Evolutionary conservation across 2,113 vertebrate genomes (phyloP).

Genomic region (Noturus placidus): DNA sequence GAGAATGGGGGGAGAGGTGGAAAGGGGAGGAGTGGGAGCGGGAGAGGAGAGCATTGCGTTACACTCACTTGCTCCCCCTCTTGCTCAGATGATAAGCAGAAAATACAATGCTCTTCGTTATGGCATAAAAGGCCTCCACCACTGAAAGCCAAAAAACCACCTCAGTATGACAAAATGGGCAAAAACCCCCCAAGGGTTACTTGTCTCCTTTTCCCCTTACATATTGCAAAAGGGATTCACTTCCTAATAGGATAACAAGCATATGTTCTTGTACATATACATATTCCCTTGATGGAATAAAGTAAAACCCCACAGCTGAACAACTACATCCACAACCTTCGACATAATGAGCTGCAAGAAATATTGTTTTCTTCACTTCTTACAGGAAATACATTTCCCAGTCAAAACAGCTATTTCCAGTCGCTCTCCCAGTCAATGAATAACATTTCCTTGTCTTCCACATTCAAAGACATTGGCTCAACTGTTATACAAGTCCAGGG

Average conservation of each 20-base stretch:
- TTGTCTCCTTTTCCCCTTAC: not conserved
- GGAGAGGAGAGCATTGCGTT: constrained; percentile 74
- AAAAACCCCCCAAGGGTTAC: not conserved
- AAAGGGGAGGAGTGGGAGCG: constrained; percentile 54
- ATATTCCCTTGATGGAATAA: no score
- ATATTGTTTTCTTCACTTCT: no score
- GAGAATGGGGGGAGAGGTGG: constrained; percentile 55
- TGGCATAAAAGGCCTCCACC: not conserved
- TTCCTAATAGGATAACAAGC: not conserved
- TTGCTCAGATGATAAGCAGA: constrained; percentile 50
- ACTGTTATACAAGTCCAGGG: no score
- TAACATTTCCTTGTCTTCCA: no score
- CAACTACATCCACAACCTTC: no score
- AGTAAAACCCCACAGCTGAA: no score
- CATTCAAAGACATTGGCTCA: no score
- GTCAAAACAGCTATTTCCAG: no score
- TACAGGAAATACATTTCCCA: no score
- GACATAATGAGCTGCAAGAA: no score
- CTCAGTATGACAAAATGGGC: not conserved
- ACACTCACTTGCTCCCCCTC: constrained; percentile 60
- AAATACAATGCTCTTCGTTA: constrained; percentile 39
- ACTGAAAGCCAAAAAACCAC: constrained; percentile 17
- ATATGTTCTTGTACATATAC: no score
- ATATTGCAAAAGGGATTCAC: not conserved
- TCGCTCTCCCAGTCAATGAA: no score